Evolutionary conservation across 2,888 invertebrate species (phyloP), one percentile per base, ranked within the genome.

Genomic region (Melanchra persicariae): DNA sequence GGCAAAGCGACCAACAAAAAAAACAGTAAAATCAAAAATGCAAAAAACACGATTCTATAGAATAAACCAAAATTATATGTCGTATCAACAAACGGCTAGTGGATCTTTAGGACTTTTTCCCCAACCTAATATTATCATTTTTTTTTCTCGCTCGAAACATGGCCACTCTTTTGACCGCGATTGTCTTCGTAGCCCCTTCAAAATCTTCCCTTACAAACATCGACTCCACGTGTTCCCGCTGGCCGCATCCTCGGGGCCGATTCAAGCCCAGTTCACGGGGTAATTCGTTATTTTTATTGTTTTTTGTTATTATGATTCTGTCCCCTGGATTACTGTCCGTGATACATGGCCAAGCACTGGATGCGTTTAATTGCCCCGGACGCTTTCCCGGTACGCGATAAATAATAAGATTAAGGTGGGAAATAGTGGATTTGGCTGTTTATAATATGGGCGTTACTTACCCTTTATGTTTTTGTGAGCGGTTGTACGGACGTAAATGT

Each of bases 281-380:
- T 94, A 93, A 95, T 96, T 93, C 94, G 94, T 96, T 96, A 96
- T 95, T 96, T 96, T 96, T 95, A 95, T 96, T 95, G 95, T 95
- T 96, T 95, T 95, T 95, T 95, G 94, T 96, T 96, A 95, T 95
- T 95, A 95, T 95, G 95, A 94, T 95, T 92, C 93, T 93, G 94
- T 94, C 95, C 93, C 91, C 90, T 88, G 94, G 95, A 94, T 95
- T 95, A 95, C 93, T 88, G 88, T 84, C 86, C 88, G 89, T 95
- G 95, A 95, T 95, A 93, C 95, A 95, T 92, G 89, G 91, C 89
- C 85, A 77, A 88, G 92, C 93, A 87, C 90, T 93, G 95, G 95
- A 93, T 95, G 95, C 95, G 93, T 94, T 95, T 95, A 95, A 95
- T 95, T 95, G 95, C 94, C 90, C 85, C 89, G 87, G 89, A 91